These are phyloP conservation scores for Mirza zaza DNA, from an alignment of 2,113 vertebrate genomes.

Conservation along the genomic window DNA sequence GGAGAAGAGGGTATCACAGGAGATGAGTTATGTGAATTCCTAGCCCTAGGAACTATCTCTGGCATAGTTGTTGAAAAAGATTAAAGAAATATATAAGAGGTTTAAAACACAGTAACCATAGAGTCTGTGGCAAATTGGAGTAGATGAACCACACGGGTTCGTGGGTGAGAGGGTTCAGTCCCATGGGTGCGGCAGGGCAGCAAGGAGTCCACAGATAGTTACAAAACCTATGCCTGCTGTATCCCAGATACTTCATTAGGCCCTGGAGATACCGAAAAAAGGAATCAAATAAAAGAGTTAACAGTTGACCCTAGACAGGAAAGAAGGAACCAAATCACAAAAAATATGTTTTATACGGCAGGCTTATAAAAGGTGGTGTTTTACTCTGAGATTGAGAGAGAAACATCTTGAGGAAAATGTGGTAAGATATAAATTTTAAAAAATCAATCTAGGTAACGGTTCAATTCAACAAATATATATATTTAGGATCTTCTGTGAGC, in stretches of 20 bases:
- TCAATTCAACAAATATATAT: not conserved
- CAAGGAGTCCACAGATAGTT: not conserved
- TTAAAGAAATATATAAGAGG: not conserved
- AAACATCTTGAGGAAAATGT: not conserved
- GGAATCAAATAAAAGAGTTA: not conserved
- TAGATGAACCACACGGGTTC: not conserved
- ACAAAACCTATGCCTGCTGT: not conserved
- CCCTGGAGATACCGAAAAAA: not conserved
- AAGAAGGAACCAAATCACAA: not conserved
- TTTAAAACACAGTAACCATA: not conserved
- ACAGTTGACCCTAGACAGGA: not conserved
- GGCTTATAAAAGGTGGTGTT: not conserved
- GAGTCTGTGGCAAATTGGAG: not conserved
- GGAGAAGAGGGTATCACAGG: fast-evolving
- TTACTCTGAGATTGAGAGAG: not conserved
- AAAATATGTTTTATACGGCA: not conserved
- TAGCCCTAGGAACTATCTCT: not conserved
- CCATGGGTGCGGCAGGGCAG: not conserved
- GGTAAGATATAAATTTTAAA: not conserved
- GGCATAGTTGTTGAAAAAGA: not conserved
- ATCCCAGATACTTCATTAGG: not conserved
- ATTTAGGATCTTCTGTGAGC: not conserved
- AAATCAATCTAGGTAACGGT: not conserved
- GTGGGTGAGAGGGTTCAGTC: not conserved
- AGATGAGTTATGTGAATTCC: not conserved